Evolutionary conservation across 2,113 vertebrate genomes (phyloP).

Genomic region (Cavia aperea): DNA sequence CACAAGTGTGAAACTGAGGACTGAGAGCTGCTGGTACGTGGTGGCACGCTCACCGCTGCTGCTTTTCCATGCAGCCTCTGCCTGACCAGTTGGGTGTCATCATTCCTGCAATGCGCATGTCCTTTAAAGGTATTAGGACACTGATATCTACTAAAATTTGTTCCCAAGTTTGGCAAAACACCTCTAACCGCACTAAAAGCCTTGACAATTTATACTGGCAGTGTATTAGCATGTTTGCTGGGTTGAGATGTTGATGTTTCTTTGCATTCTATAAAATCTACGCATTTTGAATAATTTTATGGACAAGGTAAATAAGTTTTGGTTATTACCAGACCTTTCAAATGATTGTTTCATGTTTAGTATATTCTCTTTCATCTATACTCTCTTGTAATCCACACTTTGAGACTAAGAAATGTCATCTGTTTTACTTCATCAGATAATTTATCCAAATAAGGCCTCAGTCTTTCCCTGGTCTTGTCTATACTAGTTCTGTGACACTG

Average conservation of each 20-base stretch:
- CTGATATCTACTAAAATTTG: conserved; percentile 19
- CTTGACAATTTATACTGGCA: conserved; percentile 2
- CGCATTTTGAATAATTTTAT: conserved; percentile 34
- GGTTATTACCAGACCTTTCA: background rate
- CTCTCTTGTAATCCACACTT: background rate
- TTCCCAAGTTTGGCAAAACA: conserved; percentile 11
- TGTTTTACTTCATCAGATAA: background rate
- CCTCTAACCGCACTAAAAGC: background rate
- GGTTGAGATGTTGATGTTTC: background rate
- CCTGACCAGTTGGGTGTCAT: background rate
- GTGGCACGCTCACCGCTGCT: background rate
- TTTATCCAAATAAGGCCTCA: background rate
- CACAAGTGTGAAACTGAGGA: conserved; percentile 35
- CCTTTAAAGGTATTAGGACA: background rate
- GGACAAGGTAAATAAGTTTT: background rate
- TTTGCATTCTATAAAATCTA: conserved; percentile 1
- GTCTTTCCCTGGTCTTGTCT: background rate
- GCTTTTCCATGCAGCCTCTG: background rate
- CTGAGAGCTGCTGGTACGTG: background rate
- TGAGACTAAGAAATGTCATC: background rate
- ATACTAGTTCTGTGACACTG: background rate
- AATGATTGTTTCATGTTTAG: background rate
- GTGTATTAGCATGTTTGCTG: background rate
- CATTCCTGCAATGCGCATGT: background rate
- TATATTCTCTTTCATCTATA: background rate